Percentiles rank a stretch among this genome's conserved stretches.
phyloP scores from a whole-genome alignment of 2,113 vertebrate genomes.

The Pseudolaguvia tuberculata region DNA sequence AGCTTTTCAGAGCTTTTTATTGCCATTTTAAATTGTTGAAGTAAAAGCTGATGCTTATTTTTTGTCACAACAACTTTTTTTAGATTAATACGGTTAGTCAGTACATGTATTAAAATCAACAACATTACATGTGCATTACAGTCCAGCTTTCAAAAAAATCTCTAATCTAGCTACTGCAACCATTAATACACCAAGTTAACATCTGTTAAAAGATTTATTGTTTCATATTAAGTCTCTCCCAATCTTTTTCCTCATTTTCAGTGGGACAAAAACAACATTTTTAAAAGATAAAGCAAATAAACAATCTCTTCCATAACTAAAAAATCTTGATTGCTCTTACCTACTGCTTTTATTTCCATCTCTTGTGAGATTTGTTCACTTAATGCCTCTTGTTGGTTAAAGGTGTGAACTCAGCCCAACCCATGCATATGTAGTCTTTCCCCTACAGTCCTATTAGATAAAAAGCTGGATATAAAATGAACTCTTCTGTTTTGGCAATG shows the following conservation, averaged over 20 bases:
- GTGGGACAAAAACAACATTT: background rate
- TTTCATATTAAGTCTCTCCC: no score
- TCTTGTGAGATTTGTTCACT: background rate
- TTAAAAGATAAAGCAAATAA: conserved; percentile 15
- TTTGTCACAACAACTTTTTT: background rate
- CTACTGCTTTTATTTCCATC: conserved; percentile 30
- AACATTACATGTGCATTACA: background rate
- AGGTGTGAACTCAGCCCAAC: conserved; percentile 26
- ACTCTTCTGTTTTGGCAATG: conserved; percentile 1
- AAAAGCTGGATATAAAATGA: conserved; percentile 26
- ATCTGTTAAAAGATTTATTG: no score
- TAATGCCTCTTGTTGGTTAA: background rate
- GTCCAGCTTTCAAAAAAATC: background rate
- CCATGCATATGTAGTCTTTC: conserved; percentile 11
- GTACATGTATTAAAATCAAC: background rate
- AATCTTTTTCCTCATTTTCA: background rate
- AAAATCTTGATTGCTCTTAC: conserved; percentile 16
- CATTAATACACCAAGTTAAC: background rate
- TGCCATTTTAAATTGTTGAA: background rate
- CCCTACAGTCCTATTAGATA: conserved; percentile 14
- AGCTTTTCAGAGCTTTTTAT: background rate
- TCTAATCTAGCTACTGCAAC: background rate
- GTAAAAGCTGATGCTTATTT: background rate
- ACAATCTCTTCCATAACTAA: background rate
- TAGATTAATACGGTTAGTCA: background rate